These are phyloP conservation scores for Lomographa bimaculata DNA, from an alignment of 2,888 invertebrate genomes.

Conservation along the genomic window DNA sequence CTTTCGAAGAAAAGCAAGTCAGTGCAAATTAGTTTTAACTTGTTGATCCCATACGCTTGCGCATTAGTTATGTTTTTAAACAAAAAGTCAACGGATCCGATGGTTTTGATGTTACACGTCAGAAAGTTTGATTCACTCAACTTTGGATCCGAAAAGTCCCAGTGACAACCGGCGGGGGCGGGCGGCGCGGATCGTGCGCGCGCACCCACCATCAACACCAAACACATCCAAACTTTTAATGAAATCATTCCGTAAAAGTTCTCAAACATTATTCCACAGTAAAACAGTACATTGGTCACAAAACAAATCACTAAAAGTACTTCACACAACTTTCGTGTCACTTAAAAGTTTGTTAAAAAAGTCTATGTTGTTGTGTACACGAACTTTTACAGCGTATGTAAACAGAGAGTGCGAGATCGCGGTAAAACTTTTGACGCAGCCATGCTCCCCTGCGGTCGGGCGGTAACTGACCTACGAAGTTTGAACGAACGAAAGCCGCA, in stretches of 20 bases:
- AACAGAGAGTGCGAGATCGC: constrained; percentile 76
- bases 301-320: constrained; percentile 55
- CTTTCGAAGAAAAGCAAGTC: constrained; percentile 90
- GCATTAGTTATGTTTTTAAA: constrained; percentile 88
- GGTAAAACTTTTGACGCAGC: constrained; percentile 81
- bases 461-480: constrained; percentile 85
- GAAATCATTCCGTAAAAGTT: constrained; percentile 78
- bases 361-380: constrained; percentile 62
- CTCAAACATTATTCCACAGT: constrained; percentile 66
- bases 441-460: constrained; percentile 83
- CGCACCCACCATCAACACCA: constrained; percentile 73
- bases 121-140: constrained; percentile 84
- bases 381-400: constrained; percentile 74
- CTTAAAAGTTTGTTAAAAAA: constrained; percentile 58
- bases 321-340: constrained; percentile 59
- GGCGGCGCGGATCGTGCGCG: constrained; percentile 81
- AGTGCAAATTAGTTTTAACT: constrained; percentile 87
- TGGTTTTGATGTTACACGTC: constrained; percentile 89
- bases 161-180: constrained; percentile 89
- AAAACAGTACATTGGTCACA: constrained; percentile 76
- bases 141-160: constrained; percentile 85
- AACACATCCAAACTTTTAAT: constrained; percentile 82
- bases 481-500: constrained; percentile 83
- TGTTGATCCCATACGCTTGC: constrained; percentile 88
- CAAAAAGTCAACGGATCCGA: constrained; percentile 87